These are phyloP conservation scores for Pseudococcus jackbeardsleyi DNA, from an alignment of 2,888 invertebrate species.

Conservation along the genomic window DNA sequence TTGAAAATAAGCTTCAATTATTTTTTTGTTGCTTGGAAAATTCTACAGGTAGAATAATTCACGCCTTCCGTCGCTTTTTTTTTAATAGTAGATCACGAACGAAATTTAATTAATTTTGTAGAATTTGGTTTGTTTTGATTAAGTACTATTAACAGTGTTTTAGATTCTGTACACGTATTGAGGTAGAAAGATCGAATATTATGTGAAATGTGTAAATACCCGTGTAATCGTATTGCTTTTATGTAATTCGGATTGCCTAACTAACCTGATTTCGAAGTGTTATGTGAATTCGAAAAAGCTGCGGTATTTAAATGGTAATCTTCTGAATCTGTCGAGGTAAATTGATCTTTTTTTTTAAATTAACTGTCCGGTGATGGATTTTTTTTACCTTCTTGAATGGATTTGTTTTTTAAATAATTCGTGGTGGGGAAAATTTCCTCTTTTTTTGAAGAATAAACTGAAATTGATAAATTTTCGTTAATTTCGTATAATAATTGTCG, in stretches of 20 bases:
- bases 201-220: slow-evolving; percentile 27
- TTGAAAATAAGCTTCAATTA: neutral
- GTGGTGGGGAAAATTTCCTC: too few relatives aligned
- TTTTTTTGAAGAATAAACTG: too few relatives aligned
- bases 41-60: neutral
- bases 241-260: neutral
- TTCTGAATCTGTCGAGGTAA: slow-evolving; percentile 36
- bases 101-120: neutral
- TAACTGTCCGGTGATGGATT: slow-evolving; percentile 12
- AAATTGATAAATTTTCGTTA: too few relatives aligned
- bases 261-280: slow-evolving; percentile 11
- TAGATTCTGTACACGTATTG: slow-evolving; percentile 15
- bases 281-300: neutral
- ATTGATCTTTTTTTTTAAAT: neutral
- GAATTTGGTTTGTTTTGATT: neutral
- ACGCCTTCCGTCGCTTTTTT: neutral
- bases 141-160: neutral
- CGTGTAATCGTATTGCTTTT: neutral
- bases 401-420: neutral
- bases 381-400: neutral
- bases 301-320: neutral
- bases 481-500: too few relatives aligned
- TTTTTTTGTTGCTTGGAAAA: too few relatives aligned
- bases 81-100: too few relatives aligned
- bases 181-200: slow-evolving; percentile 11